Base-by-base conservation (phyloP, 2,888 invertebrate species). In the Tenodera sinensis region DNA sequence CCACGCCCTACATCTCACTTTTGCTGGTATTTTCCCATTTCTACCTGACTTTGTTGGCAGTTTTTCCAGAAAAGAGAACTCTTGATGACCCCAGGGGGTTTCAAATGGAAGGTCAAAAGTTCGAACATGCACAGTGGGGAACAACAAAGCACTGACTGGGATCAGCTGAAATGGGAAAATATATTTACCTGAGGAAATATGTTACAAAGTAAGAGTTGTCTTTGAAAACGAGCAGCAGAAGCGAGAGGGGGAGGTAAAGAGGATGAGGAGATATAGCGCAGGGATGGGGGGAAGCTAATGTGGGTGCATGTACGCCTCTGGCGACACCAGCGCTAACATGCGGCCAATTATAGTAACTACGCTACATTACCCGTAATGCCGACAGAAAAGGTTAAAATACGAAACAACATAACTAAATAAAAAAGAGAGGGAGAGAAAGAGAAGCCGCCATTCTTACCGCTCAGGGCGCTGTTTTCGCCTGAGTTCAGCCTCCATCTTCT, bases 271-370 rank as follows among this genome's bases (percentile, higher is more conserved):
- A 42, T 34, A 85, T 28, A 47, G 9, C 84, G 28, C 27, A 84
- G 28, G 84, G 28, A 14, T 34, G 83, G 83, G 28, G 28, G 54
- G 25, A 83, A 34, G 28, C 27, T 81, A 86, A 86, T 86, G 30
- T 28, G 28, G 81, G 86, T 28, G 81, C 86, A 86, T 86, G 86
- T 86, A 86, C 86, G 86, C 86, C 86, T 15, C 28, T 86, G 81
- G 86, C 86, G 86, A 86, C 86, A 86, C 28, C 81, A 28, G 28
- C 81, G 86, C 84, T 83, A 83, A 88, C 42, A 83, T 83, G 88
- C 88, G 83, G 88, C 88, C 81, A 83, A 86, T 86, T 71, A 71
- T 71, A 71, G 54, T 71, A 71, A 71, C 54, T 71, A 71, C 54
- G 54, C 54, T 71, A 71, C 54, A 71, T 71, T 71, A 20, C 54